phyloP scores from a whole-genome alignment of 2,888 invertebrate species.

The Nephrotoma appendiculata region DNA sequence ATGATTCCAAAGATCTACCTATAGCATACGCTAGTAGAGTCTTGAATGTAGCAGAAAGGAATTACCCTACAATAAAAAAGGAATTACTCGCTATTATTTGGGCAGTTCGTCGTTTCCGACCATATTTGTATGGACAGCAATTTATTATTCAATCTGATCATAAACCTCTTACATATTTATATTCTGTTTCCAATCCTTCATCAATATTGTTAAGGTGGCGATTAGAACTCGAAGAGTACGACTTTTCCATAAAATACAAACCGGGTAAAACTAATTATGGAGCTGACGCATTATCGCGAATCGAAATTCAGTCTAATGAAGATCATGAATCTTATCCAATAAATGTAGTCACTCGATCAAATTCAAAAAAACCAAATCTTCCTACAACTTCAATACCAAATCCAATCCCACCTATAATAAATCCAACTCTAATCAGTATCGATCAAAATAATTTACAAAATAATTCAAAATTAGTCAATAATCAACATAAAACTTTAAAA shows the following conservation, averaged over 20 bases:
- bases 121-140: not conserved
- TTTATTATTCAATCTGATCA: not conserved
- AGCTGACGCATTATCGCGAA: constrained; percentile 6
- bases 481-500: too few relatives aligned
- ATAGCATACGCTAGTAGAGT: not conserved
- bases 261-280: not conserved
- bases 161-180: not conserved
- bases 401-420: too few relatives aligned
- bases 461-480: too few relatives aligned
- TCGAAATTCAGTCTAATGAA: not conserved
- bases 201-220: constrained; percentile 4
- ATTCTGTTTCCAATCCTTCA: not conserved
- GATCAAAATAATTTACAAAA: not conserved
- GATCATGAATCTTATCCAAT: not conserved
- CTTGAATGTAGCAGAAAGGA: not conserved
- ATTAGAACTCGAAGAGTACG: not conserved
- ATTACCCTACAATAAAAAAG: not conserved
- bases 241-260: not conserved
- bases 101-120: not conserved
- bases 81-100: not conserved
- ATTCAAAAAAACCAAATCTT: not conserved
- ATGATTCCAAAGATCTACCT: not conserved
- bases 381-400: too few relatives aligned
- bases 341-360: not conserved
- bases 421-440: not conserved